These are phyloP conservation scores for Pseudococcus viburni DNA, from an alignment of 2,888 invertebrate genomes.

Conservation along the genomic window DNA sequence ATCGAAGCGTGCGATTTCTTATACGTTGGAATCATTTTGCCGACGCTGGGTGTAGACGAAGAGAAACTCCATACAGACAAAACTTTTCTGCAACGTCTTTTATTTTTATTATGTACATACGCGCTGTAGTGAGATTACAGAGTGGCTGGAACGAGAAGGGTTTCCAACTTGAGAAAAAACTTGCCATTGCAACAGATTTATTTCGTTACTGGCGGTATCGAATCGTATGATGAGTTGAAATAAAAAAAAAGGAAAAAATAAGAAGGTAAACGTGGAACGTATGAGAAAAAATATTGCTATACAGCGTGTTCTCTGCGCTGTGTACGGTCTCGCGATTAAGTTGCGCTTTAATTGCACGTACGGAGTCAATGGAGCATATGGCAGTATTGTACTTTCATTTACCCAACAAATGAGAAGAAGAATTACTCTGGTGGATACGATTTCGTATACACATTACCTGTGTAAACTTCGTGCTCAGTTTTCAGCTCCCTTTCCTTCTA, in stretches of 20 bases:
- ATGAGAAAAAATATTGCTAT: constrained; percentile 12
- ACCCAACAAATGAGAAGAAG: neutral
- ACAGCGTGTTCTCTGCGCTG: neutral
- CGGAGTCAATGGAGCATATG: neutral
- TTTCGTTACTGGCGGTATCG: constrained; percentile 2
- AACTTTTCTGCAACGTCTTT: constrained; percentile 11
- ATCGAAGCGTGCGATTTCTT: constrained; percentile 37
- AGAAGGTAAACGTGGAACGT: neutral
- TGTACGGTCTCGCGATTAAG: neutral
- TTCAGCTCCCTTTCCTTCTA: neutral
- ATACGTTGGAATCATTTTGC: neutral
- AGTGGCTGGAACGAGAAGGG: neutral
- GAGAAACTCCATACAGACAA: neutral
- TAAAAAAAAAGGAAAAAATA: neutral
- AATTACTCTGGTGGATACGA: neutral
- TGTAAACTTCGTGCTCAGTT: neutral
- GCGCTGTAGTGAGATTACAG: neutral
- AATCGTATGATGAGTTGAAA: neutral
- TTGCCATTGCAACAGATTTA: constrained; percentile 15
- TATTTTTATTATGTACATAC: constrained; percentile 12
- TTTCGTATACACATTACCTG: neutral
- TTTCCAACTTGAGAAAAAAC: neutral
- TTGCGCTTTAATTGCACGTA: constrained; percentile 10
- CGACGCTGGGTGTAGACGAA: neutral
- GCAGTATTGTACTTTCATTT: constrained; percentile 21